Evolutionary conservation across 92 coral and sea anemone species (phyloP), one percentile per base, ranked within the genome.

Genomic region (Zoanthus solanderi): DNA sequence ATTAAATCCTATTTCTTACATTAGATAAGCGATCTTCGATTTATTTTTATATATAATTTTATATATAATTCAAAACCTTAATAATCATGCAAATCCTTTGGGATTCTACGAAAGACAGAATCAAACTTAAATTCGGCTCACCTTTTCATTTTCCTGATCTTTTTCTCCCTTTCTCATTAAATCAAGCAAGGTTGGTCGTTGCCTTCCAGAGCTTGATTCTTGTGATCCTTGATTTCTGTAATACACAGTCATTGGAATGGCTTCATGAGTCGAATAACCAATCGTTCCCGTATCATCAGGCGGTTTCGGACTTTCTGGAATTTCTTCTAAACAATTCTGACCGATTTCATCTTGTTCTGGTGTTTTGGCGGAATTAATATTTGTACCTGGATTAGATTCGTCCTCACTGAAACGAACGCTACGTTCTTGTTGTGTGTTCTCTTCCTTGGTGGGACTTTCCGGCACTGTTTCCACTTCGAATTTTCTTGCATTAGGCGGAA

Each of bases 161-260:
- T 92, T 96, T 15, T 94, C 79, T 1, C 99, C 99, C 89, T 94
- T 95, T 12, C 99, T 93, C 14, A 50, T 50, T 50, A 97, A 90
- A 74, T 92, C 92, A 76, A 92, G 96, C 23, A 97, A 88, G 1
- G 99, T 95, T 0, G 99, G 99, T 73, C 99, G 84, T 60, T 94
- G 91, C 68, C 91, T 95, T n/a, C 93, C 90, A 31, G 79, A 30
- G 63, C 79, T 61, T 2, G 88, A 74, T 17, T 90, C 94, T 37
- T 93, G 93, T 0, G 98, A 93, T 3, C 90, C 87, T 60, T 88
- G 92, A 71, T 96, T 95, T 72, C 99, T 87, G 72, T 97, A 97
- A 74, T 93, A 97, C 28, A 97, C 88, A 23, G 99, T 97, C 99
- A 97, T 97, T 6, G 99, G 99, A 10, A 97, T 87, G 4, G 99